Evolutionary conservation across 2,888 invertebrate species (phyloP).

Genomic region (Drosophila histrio): DNA sequence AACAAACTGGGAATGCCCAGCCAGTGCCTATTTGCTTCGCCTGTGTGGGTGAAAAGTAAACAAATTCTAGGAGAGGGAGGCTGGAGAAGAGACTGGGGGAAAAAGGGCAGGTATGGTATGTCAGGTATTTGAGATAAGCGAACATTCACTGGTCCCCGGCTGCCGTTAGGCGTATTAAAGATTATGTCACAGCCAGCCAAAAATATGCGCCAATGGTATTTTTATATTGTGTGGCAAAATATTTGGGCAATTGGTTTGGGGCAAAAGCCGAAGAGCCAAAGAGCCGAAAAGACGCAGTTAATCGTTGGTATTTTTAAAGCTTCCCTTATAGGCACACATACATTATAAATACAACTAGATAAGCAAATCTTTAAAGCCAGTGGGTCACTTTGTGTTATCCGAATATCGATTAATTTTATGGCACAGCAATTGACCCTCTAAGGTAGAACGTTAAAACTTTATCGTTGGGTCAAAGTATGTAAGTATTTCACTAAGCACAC

Average conservation of each 20-base stretch:
- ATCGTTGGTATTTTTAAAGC: slow-evolving; percentile 21
- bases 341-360: background rate
- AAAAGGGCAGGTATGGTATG: slow-evolving; percentile 28
- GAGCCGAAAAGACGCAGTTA: background rate
- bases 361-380: slow-evolving; percentile 14
- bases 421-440: slow-evolving; percentile 18
- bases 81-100: background rate
- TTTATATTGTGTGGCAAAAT: slow-evolving; percentile 53
- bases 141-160: slow-evolving; percentile 4
- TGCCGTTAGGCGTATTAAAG: slow-evolving; percentile 45
- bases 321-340: background rate
- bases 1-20: slow-evolving; percentile 14
- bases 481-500: slow-evolving; percentile 15
- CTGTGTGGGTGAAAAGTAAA: slow-evolving; percentile 39
- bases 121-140: slow-evolving; percentile 56
- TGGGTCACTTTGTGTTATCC: slow-evolving; percentile 9
- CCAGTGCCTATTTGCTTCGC: slow-evolving; percentile 33
- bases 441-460: slow-evolving; percentile 17
- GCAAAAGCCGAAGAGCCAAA: background rate
- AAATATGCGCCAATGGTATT: slow-evolving; percentile 56
- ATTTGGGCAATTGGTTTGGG: slow-evolving; percentile 19
- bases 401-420: slow-evolving; percentile 24
- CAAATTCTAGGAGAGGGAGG: slow-evolving; percentile 22
- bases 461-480: slow-evolving; percentile 14
- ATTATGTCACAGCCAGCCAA: slow-evolving; percentile 52